Evolutionary conservation across 2,797 vertebrate genomes (phyloP), one percentile per base, ranked within the genome.

Genomic region (Lacerta viridis): DNA sequence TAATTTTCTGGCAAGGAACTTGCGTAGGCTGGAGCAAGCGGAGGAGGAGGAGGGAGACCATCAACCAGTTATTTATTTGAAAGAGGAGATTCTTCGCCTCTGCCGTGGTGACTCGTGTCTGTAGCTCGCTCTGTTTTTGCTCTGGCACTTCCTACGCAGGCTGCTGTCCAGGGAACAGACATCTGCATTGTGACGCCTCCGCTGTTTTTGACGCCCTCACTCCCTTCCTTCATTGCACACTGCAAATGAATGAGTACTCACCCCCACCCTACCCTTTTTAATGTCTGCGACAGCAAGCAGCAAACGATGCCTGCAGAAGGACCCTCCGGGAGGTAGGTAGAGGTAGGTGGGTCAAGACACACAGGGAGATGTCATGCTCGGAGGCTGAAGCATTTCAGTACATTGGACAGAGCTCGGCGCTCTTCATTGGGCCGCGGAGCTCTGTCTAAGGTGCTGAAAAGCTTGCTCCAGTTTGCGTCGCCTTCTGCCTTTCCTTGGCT

Each of bases 1-100:
- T 64, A 46, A 87, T 83, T 83, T 81, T 78, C 84, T 46, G 46
- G 61, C 88, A 69, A 36, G 68, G 29, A 79, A 50, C 27, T 33
- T 55, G 76, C 10, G 8, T 84, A 43, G 68, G 85, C 68, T n/a
- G 76, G 2, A 72, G 75, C 61, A 5, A 39, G 64, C 15, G 20
- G 50, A 11, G 76, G 75, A 15, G 20, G 71, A 36, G 33, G 71
- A 74, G 71, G 66, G 75, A 11, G 66, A 50, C 72, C 29, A 18
- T 64, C 36, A 25, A 18, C 80, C 2, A 23, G 43, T 39, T 46
- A 20, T 72, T 46, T 69, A 39, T 80, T 27, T 33, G 43, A 33
- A 55, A 4, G 13, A 27, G 39, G 50, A 87, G 27, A 29, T 1
- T 4, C 85, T 50, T 64, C 18, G n/a, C 23, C 75, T 39, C 55